phyloP scores from a whole-genome alignment of 2,797 vertebrate species.

The Acanthurus tractus region DNA sequence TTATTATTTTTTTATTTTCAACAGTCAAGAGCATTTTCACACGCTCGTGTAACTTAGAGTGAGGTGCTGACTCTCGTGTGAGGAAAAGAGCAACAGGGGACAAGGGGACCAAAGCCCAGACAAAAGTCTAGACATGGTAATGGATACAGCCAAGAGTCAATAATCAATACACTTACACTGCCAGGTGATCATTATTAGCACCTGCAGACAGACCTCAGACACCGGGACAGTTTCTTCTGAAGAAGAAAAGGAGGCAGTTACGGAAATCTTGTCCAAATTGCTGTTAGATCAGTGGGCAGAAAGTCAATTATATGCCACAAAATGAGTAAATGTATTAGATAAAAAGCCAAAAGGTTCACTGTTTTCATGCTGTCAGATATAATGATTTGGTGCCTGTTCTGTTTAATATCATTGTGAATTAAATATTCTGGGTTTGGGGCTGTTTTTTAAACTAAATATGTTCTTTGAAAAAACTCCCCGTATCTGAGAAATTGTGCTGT shows the following conservation, averaged over 20 bases:
- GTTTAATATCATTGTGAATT: background rate
- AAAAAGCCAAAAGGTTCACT: background rate
- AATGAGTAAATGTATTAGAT: too few relatives aligned
- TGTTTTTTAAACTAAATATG: background rate
- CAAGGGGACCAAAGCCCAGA: constrained; percentile 27
- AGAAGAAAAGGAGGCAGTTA: background rate
- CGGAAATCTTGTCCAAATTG: constrained; percentile 4
- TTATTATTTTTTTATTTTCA: constrained; percentile 14
- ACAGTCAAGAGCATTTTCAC: constrained; percentile 60
- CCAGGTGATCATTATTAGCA: constrained; percentile 48
- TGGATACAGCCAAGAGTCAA: constrained; percentile 54
- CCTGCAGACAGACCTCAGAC: constrained; percentile 34
- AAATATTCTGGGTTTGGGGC: background rate
- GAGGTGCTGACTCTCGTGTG: constrained; percentile 33
- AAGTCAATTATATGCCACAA: too few relatives aligned
- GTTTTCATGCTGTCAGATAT: background rate
- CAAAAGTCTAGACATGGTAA: constrained; percentile 69
- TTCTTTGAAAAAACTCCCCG: background rate
- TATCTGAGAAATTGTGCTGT: background rate
- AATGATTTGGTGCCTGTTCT: background rate
- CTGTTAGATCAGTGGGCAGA: background rate
- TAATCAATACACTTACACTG: constrained; percentile 57
- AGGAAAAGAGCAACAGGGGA: constrained; percentile 37
- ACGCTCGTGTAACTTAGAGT: constrained; percentile 53
- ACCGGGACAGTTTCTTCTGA: constrained; percentile 4